Percentiles rank a stretch among this genome's conserved stretches.
phyloP scores from a whole-genome alignment of 92 coral and sea anemone genomes.

The Umimayanthus kanabou region DNA sequence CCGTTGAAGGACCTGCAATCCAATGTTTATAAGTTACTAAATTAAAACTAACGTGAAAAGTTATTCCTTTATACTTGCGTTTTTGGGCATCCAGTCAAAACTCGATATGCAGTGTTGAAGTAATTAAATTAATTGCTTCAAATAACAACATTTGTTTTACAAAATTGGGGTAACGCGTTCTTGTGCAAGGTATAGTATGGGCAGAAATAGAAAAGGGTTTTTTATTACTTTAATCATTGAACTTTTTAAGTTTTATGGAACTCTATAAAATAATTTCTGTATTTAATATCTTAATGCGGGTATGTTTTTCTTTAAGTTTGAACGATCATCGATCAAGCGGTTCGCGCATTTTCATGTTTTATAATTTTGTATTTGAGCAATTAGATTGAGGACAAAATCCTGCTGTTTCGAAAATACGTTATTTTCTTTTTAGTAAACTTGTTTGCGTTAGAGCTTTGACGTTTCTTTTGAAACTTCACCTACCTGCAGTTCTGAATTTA shows the following conservation, averaged over 20 bases:
- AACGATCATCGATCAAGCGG: background rate
- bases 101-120: constrained; percentile 4
- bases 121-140: constrained; percentile 27
- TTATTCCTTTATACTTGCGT: constrained; percentile 3
- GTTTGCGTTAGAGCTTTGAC: background rate
- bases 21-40: constrained; percentile 3
- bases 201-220: background rate
- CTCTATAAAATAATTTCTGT: background rate
- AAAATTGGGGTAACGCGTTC: background rate
- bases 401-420: constrained; percentile 19
- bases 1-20: background rate
- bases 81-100: constrained; percentile 9
- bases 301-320: background rate
- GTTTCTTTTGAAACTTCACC: constrained; percentile 8
- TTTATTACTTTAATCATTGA: too few relatives aligned
- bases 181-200: background rate
- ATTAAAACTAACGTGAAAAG: constrained; percentile 3
- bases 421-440: background rate
- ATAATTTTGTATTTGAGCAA: background rate
- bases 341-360: background rate
- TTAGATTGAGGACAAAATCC: background rate
- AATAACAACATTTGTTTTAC: constrained; percentile 31
- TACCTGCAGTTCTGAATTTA: background rate
- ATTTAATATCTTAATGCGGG: background rate
- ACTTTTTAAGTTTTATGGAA: background rate